Base-by-base conservation (phyloP, 2,888 invertebrate genomes). In the Tachina fera region DNA sequence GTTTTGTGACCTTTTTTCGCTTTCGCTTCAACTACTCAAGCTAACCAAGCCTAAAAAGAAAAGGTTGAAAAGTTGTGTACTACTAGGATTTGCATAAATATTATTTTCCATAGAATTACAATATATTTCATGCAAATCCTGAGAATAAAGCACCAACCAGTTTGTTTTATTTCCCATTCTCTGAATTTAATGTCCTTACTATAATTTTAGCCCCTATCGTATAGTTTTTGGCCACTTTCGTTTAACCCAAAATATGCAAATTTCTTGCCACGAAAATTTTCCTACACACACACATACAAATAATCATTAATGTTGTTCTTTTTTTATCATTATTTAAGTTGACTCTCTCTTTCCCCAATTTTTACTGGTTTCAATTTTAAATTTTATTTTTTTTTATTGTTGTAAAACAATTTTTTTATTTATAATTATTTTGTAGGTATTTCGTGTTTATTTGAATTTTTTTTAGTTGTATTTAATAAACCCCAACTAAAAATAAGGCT, bases 371-470 rank as follows among this genome's bases (percentile, higher is more conserved):
- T 45, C 16, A 68, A 47, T 39, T 60, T 51, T 61, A 51, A 43
- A 31, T 70, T 31, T 72, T 68, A 9, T 13, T 14, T 61, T 70
- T 72, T 60, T 31, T 47, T 58, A 8, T 70, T 53, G 9, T 9
- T 39, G 16, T 39, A 47, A 71, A 11, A 56, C 53, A 2, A 47
- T 10, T 49, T 43, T 31, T 72, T 56, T 65, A 8, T 60, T 14
- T 31, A 58, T 45, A 61, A 47, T 61, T 72, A 31, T 63, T 70
- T 43, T 78, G 60, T 70, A 61, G 22, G 71, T 71, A 56, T 71
- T 79, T 56, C 53, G 47, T 19, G 63, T 71, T 71, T 45, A 53
- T 56, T 79, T 49, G 19, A 56, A 63, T n/a, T 49, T 60, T 80
- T 72, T 74, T 14, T 61, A 19, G 22, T 13, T 76, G 9, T 65